Evolutionary conservation across 2,888 invertebrate species (phyloP), one percentile per base, ranked within the genome.

Genomic region (Agrotis segetum): DNA sequence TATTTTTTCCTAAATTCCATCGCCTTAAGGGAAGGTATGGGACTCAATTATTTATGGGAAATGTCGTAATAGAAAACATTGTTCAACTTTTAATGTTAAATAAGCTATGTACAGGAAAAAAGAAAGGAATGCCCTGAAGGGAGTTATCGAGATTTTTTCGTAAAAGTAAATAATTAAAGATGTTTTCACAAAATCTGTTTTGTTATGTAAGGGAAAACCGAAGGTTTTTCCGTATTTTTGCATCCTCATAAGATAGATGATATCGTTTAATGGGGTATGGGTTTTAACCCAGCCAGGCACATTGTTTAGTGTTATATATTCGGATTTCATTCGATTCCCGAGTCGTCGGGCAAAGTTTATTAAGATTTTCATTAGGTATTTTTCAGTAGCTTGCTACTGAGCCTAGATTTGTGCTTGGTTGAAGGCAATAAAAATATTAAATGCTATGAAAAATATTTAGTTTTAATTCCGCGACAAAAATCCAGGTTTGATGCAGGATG

Each of bases 41-140:
- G 24, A 62, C 16, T 19, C 9, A 78, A 47, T 66, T 71, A 73
- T 71, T 62, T 29, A 53, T 9, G 29, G 56, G 46, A 21, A 65
- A 62, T 55, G 62, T 67, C 46, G 50, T 52, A 62, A 71, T 61
- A 49, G 13, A 13, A 64, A 34, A 67, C 34, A 59, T 53, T 5
- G 21, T 7, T 47, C 9, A 13, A 24, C n/a, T n/a, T 63, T 64
- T 50, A 21, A 53, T 65, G 19, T 46, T 60, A 56, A 49, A 56
- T 63, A 58, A 55, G 29, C 34, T 53, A 79, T 50, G n/a, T 62
- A 49, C 4, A 46, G 17, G 16, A 64, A 46, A 60, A 74, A 11
- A n/a, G 29, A 64, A 46, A 60, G 65, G 16, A 40, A 61, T 61
- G 29, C 16, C 55, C 17, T 34, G 13, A 53, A 61, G 49, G 13